Base-by-base conservation (phyloP, 2,888 invertebrate genomes). In the Drosophila monieri region DNA sequence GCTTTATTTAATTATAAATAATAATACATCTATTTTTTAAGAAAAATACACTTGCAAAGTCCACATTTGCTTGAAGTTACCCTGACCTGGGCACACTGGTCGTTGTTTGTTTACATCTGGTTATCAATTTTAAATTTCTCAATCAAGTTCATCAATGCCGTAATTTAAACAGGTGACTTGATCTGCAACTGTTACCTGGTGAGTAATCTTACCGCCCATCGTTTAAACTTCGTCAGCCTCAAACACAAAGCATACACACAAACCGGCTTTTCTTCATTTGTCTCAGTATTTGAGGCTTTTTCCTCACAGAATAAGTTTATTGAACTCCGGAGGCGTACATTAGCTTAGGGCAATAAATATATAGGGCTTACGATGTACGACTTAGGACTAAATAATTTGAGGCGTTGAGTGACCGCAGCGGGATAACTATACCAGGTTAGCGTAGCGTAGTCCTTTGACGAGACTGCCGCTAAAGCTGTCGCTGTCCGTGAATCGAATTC, bases 381-480 rank as follows among this genome's bases (percentile, higher is more conserved):
- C 41, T 21, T 67, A 46, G 15, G 25, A 46, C 41, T 55, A 70
- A 73, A 51, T 56, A 51, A 46, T 39, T 39, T 49, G 12, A 6
- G 47, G 12, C 25, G 41, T 8, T 21, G 39, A 12, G 21, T 9
- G 21, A 1, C 21, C 21, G 41, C 14, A 37, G 6, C 6, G 1
- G 15, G 9, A n/a, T 8, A n/a, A 2, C 69, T 89, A 89, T 68
- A 89, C 80, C 78, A 90, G 73, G 78, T 90, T 90, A 57, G 86
- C 74, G 60, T 88, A 90, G 44, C 89, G 89, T 46, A 91, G 54
- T 21, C 91, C 91, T 71, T 90, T 91, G 2, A 91, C 75, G 25
- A 90, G 62, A 60, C 91, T 90, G 37, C 91, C 91, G 47, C 81
- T 81, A 30, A 89, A 81, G 32, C 76, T 78, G 65, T 83, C 81